Conservation (phyloP, 2,113 vertebrate genomes). For the Tragelaphus strepsiceros region DNA sequence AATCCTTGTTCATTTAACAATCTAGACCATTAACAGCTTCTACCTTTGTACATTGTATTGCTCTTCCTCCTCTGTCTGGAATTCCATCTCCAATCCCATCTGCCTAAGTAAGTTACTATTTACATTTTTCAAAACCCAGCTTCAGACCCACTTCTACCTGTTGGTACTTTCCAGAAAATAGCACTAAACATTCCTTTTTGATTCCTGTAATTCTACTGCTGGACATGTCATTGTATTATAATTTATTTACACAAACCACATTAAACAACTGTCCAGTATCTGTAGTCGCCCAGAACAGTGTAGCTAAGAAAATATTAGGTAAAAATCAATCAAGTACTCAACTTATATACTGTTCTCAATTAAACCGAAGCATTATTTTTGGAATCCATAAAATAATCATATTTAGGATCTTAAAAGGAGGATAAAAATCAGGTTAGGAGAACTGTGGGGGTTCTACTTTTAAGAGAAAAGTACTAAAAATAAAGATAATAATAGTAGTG, state of each 20-base stretch:
- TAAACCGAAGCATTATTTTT: conserved; percentile 18
- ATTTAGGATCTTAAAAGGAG: background rate
- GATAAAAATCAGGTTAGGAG: background rate
- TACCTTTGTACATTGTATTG: background rate
- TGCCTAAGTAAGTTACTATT: background rate
- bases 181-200: background rate
- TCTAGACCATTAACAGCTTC: background rate
- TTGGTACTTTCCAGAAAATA: background rate
- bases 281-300: background rate
- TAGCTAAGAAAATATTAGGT: background rate
- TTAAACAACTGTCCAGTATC: background rate
- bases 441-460: background rate
- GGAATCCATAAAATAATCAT: background rate
- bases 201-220: background rate
- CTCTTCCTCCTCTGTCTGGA: background rate
- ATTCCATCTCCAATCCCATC: background rate
- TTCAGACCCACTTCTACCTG: background rate
- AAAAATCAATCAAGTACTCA: background rate
- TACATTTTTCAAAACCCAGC: conserved; percentile 12
- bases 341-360: background rate
- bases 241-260: background rate
- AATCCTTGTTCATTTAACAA: background rate
- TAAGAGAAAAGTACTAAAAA: conserved; percentile 1
- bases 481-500: background rate
- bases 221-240: background rate